Evolutionary conservation across 2,113 vertebrate genomes (phyloP).

Genomic region (Hyperopisus bebe): DNA sequence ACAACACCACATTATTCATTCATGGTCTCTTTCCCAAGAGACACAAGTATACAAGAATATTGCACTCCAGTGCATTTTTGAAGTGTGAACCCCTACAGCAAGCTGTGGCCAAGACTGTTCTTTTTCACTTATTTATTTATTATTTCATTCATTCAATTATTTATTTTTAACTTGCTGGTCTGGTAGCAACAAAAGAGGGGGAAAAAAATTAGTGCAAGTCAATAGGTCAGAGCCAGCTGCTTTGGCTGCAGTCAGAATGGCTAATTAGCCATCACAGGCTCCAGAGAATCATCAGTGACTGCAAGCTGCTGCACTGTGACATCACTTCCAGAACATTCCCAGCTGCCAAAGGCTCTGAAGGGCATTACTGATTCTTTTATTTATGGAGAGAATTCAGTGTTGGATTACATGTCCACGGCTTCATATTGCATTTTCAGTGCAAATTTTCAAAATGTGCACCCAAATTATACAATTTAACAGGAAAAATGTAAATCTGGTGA

Average conservation of each 20-base stretch:
- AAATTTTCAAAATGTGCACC: not conserved
- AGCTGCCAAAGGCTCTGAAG: not conserved
- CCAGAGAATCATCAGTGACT: not conserved
- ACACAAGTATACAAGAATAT: not conserved
- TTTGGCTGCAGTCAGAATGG: not conserved
- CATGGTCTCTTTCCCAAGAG: not conserved
- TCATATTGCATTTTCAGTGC: not conserved
- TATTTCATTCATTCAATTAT: not conserved
- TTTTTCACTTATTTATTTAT: not conserved
- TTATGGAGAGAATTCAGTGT: not conserved
- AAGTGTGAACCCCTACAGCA: not conserved
- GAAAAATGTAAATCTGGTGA: not conserved
- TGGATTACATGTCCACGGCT: not conserved
- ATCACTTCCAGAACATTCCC: constrained; percentile 2
- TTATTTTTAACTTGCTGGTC: constrained; percentile 5
- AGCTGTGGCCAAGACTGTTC: not conserved
- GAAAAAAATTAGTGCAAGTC: not conserved
- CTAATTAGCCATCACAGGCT: not conserved
- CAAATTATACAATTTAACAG: not conserved
- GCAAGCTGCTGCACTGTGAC: not conserved
- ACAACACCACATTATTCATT: constrained; percentile 5
- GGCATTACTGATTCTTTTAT: not conserved
- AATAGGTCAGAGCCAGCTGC: not conserved
- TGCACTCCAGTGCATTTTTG: not conserved
- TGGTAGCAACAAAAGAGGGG: not conserved